phyloP scores from a whole-genome alignment of 1,140 invertebrate species.

The Hycleus phaleratus region DNA sequence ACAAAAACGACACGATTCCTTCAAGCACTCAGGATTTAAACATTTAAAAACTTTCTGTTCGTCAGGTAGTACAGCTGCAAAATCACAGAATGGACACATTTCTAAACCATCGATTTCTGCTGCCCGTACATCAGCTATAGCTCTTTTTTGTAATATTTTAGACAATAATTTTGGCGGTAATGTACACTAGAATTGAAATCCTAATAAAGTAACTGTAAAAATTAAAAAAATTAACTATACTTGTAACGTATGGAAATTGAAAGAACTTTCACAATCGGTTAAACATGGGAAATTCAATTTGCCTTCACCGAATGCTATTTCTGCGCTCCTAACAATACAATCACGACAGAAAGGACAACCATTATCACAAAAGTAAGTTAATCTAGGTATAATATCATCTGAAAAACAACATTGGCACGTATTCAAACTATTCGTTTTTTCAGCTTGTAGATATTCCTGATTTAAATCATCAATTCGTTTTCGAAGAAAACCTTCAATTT shows the following conservation, averaged over 20 bases:
- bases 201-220: conserved; percentile 33
- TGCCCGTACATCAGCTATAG: conserved; percentile 53
- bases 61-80: conserved; percentile 48
- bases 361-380: conserved; percentile 48
- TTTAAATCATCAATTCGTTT: conserved; percentile 33
- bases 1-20: conserved; percentile 57
- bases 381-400: conserved; percentile 52
- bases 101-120: conserved; percentile 54
- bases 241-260: conserved; percentile 44
- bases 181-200: conserved; percentile 18
- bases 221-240: background rate
- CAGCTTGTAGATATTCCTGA: conserved; percentile 19
- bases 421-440: conserved; percentile 32
- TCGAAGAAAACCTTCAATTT: conserved; percentile 41
- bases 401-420: conserved; percentile 53
- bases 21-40: conserved; percentile 55
- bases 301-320: conserved; percentile 48
- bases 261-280: conserved; percentile 41
- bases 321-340: conserved; percentile 46
- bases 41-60: conserved; percentile 58
- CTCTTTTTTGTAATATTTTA: conserved; percentile 30
- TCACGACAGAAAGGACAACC: conserved; percentile 53
- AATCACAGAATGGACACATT: conserved; percentile 58
- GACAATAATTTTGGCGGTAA: conserved; percentile 37
- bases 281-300: conserved; percentile 48